Base-by-base conservation (phyloP, 2,888 invertebrate genomes). In the Girardia tigrina region DNA sequence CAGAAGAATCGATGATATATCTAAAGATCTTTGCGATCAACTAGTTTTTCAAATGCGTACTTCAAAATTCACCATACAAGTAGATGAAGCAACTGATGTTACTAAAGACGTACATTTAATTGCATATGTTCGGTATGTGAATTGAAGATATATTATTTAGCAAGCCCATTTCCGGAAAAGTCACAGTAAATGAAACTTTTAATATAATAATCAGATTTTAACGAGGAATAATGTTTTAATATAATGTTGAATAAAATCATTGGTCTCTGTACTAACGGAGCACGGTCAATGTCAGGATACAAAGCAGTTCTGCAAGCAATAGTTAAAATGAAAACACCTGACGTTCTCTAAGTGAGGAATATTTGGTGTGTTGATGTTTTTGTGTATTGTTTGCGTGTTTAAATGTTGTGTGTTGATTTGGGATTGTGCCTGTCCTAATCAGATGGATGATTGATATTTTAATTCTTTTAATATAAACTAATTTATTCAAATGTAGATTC, bases 301-400 rank as follows among this genome's bases (percentile, higher is more conserved):
- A 20, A 71, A 71, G 27, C 71, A 28, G 71, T 4, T 71, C 71
- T 20, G 23, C 71, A 71, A 71, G 71, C 71, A 28, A 6, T 71
- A 14, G 71, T 71, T n/a, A 12, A 12, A 71, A 71, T 6, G 28
- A 71, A 4, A 71, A n/a, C 23, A 71, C 4, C 71, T 8, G 8
- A 71, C 4, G 29, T 12, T 71, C n/a, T 56, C n/a, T n/a, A n/a
- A n/a, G n/a, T n/a, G n/a, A n/a, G n/a, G n/a, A n/a, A n/a, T n/a
- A n/a, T n/a, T n/a, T n/a, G n/a, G n/a, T n/a, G n/a, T n/a, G n/a
- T n/a, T n/a, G n/a, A n/a, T n/a, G n/a, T n/a, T n/a, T n/a, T n/a
- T n/a, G n/a, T n/a, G n/a, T n/a, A n/a, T n/a, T n/a, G n/a, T n/a
- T n/a, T n/a, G n/a, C n/a, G n/a, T n/a, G n/a, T n/a, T n/a, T n/a